phyloP scores from a whole-genome alignment of 1,140 invertebrate species.

The Hormaphis cornu region DNA sequence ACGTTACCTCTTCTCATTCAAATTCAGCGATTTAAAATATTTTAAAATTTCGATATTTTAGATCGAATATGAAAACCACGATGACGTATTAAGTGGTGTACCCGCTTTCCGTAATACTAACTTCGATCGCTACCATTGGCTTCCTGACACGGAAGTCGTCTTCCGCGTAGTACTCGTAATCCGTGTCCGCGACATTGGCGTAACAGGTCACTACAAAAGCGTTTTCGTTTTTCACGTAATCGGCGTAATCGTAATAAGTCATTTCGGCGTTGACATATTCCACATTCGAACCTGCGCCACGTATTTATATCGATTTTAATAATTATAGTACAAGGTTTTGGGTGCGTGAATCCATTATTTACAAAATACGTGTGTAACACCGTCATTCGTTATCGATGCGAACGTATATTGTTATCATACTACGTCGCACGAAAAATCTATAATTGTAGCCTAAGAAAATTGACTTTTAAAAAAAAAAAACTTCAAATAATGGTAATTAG shows the following conservation, averaged over 20 bases:
- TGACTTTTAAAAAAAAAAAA: too few species aligned
- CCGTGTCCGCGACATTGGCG: conserved; percentile 67
- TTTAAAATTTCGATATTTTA: too few species aligned
- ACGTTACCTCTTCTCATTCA: too few species aligned
- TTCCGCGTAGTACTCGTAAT: conserved; percentile 80
- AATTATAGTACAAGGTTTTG: conserved; percentile 72
- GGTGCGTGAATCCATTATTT: conserved; percentile 77
- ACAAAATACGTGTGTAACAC: conserved; percentile 76
- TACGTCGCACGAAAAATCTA: too few species aligned
- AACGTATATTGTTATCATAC: too few species aligned
- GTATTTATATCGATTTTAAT: too few species aligned
- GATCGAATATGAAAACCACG: too few species aligned
- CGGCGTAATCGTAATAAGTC: conserved; percentile 68
- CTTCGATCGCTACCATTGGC: conserved; percentile 74
- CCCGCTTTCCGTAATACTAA: conserved; percentile 37
- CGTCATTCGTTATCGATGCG: conserved; percentile 66
- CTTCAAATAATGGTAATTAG: too few species aligned
- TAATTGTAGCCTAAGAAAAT: too few species aligned
- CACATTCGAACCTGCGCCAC: not conserved
- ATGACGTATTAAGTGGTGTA: too few species aligned
- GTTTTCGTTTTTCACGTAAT: conserved; percentile 64
- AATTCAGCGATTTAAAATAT: too few species aligned
- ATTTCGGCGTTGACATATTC: conserved; percentile 40
- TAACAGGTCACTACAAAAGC: conserved; percentile 76
- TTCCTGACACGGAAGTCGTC: conserved; percentile 82